Evolutionary conservation across 2,888 invertebrate genomes (phyloP).

Genomic region (Neoscelio sp.): DNA sequence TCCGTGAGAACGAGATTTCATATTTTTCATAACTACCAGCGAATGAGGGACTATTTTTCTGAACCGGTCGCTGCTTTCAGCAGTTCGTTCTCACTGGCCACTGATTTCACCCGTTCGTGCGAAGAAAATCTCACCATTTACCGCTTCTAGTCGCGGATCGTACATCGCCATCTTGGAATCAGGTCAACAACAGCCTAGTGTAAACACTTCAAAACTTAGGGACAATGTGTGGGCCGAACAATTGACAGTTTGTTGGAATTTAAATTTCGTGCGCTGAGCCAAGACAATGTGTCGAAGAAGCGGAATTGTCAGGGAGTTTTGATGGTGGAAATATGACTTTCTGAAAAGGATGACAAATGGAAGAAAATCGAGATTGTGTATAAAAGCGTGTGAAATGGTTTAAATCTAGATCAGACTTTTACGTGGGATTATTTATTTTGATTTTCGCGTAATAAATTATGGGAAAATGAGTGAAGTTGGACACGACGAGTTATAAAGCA

Average conservation of each 20-base stretch:
- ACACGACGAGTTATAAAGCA: neutral
- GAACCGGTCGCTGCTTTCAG: constrained; percentile 64
- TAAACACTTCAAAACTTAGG: constrained; percentile 52
- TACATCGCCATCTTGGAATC: constrained; percentile 24
- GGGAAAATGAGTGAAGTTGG: constrained; percentile 23
- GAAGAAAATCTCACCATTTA: constrained; percentile 53
- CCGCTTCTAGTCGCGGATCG: constrained; percentile 26
- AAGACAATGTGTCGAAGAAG: constrained; percentile 25
- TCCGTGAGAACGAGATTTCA: constrained; percentile 83
- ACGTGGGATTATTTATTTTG: constrained; percentile 11
- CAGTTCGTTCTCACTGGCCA: constrained; percentile 64
- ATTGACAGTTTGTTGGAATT: constrained; percentile 33
- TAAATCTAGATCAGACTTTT: constrained; percentile 40
- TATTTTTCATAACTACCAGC: constrained; percentile 82
- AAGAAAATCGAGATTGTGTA: constrained; percentile 6
- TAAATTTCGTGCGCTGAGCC: constrained; percentile 7
- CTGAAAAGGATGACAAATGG: constrained; percentile 36
- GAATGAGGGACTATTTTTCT: constrained; percentile 63
- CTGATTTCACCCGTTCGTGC: constrained; percentile 72
- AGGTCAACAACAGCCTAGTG: constrained; percentile 2
- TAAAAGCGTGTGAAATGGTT: constrained; percentile 51
- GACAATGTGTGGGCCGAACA: constrained; percentile 44
- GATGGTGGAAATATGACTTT: constrained; percentile 52
- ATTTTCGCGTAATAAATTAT: constrained; percentile 32
- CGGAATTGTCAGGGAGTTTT: constrained; percentile 11